A percentile compares a stretch with the other conserved stretches of the same genome.
Conservation (phyloP, 2,797 vertebrate species). For the Sarcophilus harrisii region DNA sequence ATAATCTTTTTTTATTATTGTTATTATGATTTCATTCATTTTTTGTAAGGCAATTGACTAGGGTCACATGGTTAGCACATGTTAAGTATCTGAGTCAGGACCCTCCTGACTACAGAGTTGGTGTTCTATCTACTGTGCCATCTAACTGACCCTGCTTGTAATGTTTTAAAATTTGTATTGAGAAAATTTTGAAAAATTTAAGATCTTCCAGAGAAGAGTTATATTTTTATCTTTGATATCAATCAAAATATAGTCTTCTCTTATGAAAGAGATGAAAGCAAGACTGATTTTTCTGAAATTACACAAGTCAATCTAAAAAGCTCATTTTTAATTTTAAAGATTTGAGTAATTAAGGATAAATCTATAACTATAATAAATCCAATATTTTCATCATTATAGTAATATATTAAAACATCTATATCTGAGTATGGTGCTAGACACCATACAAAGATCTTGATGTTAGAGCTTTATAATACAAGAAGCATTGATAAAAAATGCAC, state of each 20-base stretch:
- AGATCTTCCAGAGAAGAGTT: conserved; percentile 12
- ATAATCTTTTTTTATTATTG: no score
- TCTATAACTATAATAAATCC: not conserved
- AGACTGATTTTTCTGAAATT: conserved; percentile 9
- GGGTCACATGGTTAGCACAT: no score
- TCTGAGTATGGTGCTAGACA: not conserved
- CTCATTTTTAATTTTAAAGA: not conserved
- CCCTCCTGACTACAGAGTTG: no score
- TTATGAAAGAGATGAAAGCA: conserved; percentile 36
- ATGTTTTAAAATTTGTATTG: conserved; percentile 32
- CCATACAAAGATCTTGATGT: not conserved
- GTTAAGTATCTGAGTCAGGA: no score
- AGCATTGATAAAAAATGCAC: not conserved
- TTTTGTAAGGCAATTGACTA: no score
- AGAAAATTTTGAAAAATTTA: conserved; percentile 15
- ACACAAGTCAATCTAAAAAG: not conserved
- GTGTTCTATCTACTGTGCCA: no score
- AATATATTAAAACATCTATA: not conserved
- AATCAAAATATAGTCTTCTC: conserved; percentile 17
- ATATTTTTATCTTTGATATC: not conserved
- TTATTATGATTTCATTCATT: no score
- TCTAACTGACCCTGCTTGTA: not conserved
- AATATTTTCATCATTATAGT: not conserved
- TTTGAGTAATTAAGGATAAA: not conserved
- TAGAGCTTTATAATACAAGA: not conserved